Evolutionary conservation across 2,113 vertebrate genomes (phyloP).

Genomic region (Hemiscyllium ocellatum): DNA sequence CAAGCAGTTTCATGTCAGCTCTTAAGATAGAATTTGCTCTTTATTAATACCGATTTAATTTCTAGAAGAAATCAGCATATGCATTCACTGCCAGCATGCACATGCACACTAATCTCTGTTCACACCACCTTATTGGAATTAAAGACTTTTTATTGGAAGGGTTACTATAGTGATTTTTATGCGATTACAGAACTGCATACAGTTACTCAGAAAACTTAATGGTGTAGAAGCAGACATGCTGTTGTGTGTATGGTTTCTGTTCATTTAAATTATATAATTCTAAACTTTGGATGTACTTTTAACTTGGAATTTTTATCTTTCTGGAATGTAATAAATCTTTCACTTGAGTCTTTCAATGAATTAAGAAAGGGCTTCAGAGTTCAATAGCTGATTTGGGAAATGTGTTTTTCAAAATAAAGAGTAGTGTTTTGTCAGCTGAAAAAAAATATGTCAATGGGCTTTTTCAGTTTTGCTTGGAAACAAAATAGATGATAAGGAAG

Average conservation of each 20-base stretch:
- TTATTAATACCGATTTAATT: not conserved
- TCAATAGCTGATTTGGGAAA: not conserved
- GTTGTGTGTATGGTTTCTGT: not conserved
- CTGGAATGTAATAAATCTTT: not conserved
- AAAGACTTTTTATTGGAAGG: not conserved
- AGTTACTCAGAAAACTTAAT: not conserved
- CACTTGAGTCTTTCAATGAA: not conserved
- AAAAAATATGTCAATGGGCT: not conserved
- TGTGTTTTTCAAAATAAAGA: not conserved
- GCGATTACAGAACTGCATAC: not conserved
- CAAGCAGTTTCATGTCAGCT: not conserved
- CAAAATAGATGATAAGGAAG: slow-evolving; percentile 4
- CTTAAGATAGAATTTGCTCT: not conserved
- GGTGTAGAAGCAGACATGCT: not conserved
- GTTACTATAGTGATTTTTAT: slow-evolving; percentile 19
- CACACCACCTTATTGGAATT: not conserved
- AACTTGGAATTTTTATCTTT: not conserved
- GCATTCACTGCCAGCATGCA: not conserved
- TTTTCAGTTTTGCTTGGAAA: slow-evolving; percentile 10
- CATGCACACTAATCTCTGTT: not conserved
- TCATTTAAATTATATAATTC: not conserved
- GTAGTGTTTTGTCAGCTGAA: not conserved
- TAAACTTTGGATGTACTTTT: not conserved
- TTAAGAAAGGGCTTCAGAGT: not conserved
- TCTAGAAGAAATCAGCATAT: not conserved